Conservation (phyloP, 1,140 invertebrate species). For the Bemisia tabaci region DNA sequence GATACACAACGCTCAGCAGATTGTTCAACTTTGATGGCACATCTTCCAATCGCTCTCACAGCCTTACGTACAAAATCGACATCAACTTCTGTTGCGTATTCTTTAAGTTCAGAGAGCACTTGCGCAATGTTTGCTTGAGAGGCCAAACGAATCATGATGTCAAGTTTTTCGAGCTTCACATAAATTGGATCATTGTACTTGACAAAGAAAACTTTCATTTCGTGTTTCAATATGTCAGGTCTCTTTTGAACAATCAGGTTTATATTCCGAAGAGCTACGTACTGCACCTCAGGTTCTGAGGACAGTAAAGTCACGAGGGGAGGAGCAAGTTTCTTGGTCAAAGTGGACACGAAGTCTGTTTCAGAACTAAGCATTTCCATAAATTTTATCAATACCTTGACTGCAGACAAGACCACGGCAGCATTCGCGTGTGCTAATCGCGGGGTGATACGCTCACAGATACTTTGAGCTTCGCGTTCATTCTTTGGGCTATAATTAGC, state of each 20-base stretch:
- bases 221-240: conserved; percentile 97
- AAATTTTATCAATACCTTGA: conserved; percentile 95
- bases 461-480: conserved; percentile 97
- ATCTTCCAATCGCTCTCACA: conserved; percentile 93
- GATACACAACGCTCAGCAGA: conserved; percentile 97
- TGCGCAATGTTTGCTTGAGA: conserved; percentile 97
- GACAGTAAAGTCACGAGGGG: conserved; percentile 96
- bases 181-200: conserved; percentile 99
- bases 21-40: conserved; percentile 98
- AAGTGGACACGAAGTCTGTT: conserved; percentile 83
- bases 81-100: conserved; percentile 97
- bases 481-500: conserved; percentile 96
- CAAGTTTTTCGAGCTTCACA: conserved; percentile 97
- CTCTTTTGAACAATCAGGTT: conserved; percentile 99
- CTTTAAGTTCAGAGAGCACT: conserved; percentile 95
- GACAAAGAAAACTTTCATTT: conserved; percentile 99
- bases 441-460: conserved; percentile 96
- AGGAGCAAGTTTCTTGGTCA: conserved; percentile 94
- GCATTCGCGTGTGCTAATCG: conserved; percentile 97
- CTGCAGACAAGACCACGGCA: conserved; percentile 96
- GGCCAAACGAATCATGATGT: conserved; percentile 98
- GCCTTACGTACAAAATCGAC: conserved; percentile 99
- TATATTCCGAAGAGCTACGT: conserved; percentile 95
- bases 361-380: conserved; percentile 93
- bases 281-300: conserved; percentile 97